A percentile compares a stretch with the other conserved stretches of the same genome.
phyloP scores from a whole-genome alignment of 2,797 vertebrate genomes.

The Melanogrammus aeglefinus region DNA sequence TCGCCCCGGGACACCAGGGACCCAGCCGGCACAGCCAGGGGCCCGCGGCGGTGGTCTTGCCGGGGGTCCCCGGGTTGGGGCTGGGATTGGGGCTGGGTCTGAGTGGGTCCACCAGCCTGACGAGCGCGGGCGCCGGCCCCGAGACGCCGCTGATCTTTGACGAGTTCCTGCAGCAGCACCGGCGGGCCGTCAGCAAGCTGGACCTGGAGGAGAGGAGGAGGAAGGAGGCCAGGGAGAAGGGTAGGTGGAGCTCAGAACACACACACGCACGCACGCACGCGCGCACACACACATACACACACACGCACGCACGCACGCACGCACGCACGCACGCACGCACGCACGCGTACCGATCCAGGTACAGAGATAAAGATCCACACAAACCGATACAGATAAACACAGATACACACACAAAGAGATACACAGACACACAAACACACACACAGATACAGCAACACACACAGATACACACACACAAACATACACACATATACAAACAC shows the following conservation, averaged over 20 bases:
- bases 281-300: neutral
- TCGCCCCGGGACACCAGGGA: conserved; percentile 54
- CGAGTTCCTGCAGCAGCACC: conserved; percentile 90
- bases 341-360: neutral
- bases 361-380: neutral
- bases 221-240: conserved; percentile 91
- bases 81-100: conserved; percentile 57
- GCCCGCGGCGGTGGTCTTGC: conserved; percentile 29
- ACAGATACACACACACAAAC: too few relatives aligned
- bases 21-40: conserved; percentile 59
- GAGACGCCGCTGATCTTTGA: conserved; percentile 86
- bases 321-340: neutral
- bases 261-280: too few relatives aligned
- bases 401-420: too few relatives aligned
- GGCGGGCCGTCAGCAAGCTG: conserved; percentile 90
- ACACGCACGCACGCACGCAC: neutral
- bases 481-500: too few relatives aligned
- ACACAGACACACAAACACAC: too few relatives aligned
- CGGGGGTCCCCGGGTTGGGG: conserved; percentile 36
- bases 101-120: conserved; percentile 19
- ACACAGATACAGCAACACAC: too few relatives aligned
- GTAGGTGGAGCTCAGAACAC: conserved; percentile 53
- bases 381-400: neutral
- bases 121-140: conserved; percentile 55
- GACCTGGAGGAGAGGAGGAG: conserved; percentile 91